Percentiles rank a stretch among this genome's conserved stretches.
These are phyloP conservation scores for Acromyrmex echinatior DNA, from an alignment of 1,140 invertebrate species.

Conservation along the genomic window DNA sequence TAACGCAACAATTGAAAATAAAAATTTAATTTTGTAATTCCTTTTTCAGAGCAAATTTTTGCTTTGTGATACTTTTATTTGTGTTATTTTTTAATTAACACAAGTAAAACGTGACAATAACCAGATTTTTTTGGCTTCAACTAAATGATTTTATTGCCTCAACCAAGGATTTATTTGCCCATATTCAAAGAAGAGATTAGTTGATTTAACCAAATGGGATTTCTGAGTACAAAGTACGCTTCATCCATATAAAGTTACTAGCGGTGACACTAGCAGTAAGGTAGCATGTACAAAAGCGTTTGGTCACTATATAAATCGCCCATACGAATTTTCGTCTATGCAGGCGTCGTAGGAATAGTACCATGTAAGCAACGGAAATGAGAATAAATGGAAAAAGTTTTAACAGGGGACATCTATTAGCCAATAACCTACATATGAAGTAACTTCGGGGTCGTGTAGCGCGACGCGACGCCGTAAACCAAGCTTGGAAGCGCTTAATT, in stretches of 20 bases:
- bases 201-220: no score
- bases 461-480: conserved; percentile 30
- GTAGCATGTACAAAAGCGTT: background rate
- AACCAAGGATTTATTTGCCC: no score
- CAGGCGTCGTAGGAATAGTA: background rate
- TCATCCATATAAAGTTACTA: conserved; percentile 1
- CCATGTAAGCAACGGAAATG: conserved; percentile 53
- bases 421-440: conserved; percentile 74
- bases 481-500: conserved; percentile 54
- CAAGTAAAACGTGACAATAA: no score
- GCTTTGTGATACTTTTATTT: no score
- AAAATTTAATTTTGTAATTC: no score
- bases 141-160: no score
- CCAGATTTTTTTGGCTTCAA: no score
- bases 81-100: no score
- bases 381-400: conserved; percentile 76
- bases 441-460: conserved; percentile 61
- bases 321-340: conserved; percentile 17
- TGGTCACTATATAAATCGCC: conserved; percentile 1
- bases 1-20: no score
- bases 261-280: background rate
- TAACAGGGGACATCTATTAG: conserved; percentile 66
- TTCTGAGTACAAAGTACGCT: background rate
- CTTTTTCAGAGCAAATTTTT: no score
- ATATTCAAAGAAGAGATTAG: no score